Conservation (phyloP, 2,113 vertebrate species). For the Anser cygnoides region DNA sequence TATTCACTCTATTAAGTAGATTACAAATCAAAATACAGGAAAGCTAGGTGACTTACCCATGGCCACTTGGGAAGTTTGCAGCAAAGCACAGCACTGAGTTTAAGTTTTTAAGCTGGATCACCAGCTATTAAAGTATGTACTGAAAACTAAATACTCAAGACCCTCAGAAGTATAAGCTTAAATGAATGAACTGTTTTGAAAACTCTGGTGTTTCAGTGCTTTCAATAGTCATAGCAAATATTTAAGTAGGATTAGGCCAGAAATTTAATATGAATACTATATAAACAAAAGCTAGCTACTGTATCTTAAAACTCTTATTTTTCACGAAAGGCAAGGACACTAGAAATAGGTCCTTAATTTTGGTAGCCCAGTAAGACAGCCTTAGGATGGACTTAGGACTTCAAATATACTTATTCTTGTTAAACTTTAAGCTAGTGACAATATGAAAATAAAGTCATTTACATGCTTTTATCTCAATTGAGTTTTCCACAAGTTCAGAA, state of each 20-base stretch:
- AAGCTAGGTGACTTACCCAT: neutral
- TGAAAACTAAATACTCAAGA: neutral
- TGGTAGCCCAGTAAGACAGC: neutral
- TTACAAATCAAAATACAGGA: neutral
- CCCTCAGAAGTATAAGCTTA: neutral
- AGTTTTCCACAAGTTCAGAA: neutral
- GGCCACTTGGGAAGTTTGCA: neutral
- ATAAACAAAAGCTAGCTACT: neutral
- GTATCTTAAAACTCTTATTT: neutral
- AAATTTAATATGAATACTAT: neutral
- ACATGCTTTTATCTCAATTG: neutral
- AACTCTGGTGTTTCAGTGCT: neutral
- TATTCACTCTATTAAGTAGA: neutral
- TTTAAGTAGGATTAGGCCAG: neutral
- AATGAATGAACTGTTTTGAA: neutral
- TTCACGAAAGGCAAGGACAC: accelerated
- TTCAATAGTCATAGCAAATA: neutral
- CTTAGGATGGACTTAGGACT: neutral
- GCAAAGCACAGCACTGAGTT: neutral
- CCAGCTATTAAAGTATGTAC: neutral
- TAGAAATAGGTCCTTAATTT: neutral
- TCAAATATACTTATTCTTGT: neutral
- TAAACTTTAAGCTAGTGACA: neutral
- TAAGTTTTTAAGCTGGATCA: neutral
- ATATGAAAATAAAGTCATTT: neutral